phyloP scores from a whole-genome alignment of 2,888 invertebrate genomes.

The Plagiodera versicolora region DNA sequence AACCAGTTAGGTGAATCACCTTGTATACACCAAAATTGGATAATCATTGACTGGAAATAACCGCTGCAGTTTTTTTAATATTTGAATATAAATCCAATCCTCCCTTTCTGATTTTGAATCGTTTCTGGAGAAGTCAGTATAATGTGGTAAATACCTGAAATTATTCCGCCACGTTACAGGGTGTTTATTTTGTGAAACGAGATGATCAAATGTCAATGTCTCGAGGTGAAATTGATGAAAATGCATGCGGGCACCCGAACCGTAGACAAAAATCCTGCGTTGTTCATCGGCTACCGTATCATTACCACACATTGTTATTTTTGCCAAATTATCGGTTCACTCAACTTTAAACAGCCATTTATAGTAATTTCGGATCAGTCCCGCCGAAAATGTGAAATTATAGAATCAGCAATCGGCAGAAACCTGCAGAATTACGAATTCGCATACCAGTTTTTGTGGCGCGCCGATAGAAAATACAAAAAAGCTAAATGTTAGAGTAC shows the following conservation, averaged over 20 bases:
- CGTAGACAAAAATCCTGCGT: constrained; percentile 30
- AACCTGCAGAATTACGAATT: constrained; percentile 24
- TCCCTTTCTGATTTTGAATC: not conserved
- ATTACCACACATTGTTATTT: constrained; percentile 47
- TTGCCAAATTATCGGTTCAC: constrained; percentile 46
- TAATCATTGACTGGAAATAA: no score
- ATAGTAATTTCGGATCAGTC: constrained; percentile 42
- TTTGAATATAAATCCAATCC: no score
- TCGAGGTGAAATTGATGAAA: not conserved
- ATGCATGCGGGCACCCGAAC: constrained; percentile 2
- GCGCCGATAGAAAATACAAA: constrained; percentile 28
- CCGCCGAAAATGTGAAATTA: constrained; percentile 22
- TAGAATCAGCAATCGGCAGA: constrained; percentile 21
- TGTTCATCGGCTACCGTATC: constrained; percentile 43
- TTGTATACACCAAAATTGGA: no score
- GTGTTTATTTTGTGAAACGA: no score
- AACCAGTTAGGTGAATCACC: no score
- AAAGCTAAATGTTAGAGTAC: constrained; percentile 28
- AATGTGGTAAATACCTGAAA: not conserved
- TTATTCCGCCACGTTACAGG: not conserved
- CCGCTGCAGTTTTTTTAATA: no score
- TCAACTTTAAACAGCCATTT: constrained; percentile 43
- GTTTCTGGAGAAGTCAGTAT: not conserved
- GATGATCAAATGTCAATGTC: not conserved
- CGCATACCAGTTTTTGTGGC: constrained; percentile 17